A percentile compares a stretch with the other conserved stretches of the same genome.
Conservation (phyloP, 1,140 invertebrate genomes). For the Drosophila melanica region DNA sequence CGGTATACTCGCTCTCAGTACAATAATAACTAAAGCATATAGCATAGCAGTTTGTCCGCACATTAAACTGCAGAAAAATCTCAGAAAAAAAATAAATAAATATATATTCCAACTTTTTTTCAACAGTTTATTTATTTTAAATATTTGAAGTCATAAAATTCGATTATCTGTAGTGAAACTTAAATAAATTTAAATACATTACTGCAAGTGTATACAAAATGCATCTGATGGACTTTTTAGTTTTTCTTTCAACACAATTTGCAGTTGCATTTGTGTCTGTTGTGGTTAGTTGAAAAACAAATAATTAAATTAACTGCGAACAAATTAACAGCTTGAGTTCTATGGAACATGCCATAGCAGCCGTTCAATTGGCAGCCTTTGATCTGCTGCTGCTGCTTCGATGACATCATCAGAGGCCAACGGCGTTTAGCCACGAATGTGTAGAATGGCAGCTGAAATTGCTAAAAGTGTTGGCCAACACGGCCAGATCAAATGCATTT, state of each 20-base stretch:
- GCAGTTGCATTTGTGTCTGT: neutral
- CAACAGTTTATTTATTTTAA: too few species aligned
- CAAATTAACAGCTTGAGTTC: constrained; percentile 23
- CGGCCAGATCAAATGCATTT: constrained; percentile 56
- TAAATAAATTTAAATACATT: neutral
- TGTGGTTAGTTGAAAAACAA: constrained; percentile 11
- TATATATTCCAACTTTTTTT: too few species aligned
- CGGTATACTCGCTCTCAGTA: too few species aligned
- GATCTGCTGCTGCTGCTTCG: constrained; percentile 28
- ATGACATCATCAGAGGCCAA: constrained; percentile 40
- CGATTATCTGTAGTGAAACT: too few species aligned
- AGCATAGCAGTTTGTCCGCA: too few species aligned
- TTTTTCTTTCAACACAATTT: neutral
- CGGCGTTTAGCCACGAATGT: constrained; percentile 7
- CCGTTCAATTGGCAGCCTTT: constrained; percentile 36
- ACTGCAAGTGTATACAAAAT: neutral
- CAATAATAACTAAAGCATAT: too few species aligned
- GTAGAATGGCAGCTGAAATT: constrained; percentile 8
- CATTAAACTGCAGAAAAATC: too few species aligned
- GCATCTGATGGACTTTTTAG: neutral
- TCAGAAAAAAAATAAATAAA: neutral
- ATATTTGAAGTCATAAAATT: too few species aligned
- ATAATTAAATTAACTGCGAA: constrained; percentile 27
- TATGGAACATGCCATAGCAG: constrained; percentile 27
- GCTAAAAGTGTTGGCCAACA: constrained; percentile 26